A percentile compares a stretch with the other conserved stretches of the same genome.
Evolutionary conservation across 2,888 invertebrate species (phyloP).

Genomic region (Lottia scabra): DNA sequence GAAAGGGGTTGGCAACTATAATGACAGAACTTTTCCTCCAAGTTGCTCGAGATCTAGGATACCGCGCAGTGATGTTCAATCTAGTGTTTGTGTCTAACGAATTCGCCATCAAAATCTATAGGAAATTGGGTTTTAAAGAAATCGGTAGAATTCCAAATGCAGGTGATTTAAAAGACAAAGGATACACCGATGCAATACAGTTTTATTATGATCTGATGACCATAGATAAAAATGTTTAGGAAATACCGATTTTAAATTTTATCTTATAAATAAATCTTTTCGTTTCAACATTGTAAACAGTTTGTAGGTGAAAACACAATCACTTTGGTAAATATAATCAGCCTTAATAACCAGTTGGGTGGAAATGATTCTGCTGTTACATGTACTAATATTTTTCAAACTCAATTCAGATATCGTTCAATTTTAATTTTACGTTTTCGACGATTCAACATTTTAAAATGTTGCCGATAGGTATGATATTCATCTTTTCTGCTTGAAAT

Average conservation of each 20-base stretch:
- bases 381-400: too few species aligned
- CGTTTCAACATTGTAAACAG: too few species aligned
- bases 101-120: constrained; percentile 35
- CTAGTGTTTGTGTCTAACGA: constrained; percentile 43
- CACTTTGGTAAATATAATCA: too few species aligned
- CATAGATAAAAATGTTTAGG: constrained; percentile 12
- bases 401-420: too few species aligned
- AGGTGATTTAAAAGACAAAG: constrained; percentile 41
- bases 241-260: background rate
- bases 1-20: constrained; percentile 38
- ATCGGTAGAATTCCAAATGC: constrained; percentile 46
- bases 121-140: constrained; percentile 40
- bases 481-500: too few species aligned
- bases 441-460: too few species aligned
- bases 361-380: too few species aligned
- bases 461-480: too few species aligned
- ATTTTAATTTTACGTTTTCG: too few species aligned
- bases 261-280: too few species aligned
- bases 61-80: constrained; percentile 45
- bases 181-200: constrained; percentile 40
- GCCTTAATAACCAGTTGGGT: too few species aligned
- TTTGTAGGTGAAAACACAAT: too few species aligned
- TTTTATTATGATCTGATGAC: constrained; percentile 46
- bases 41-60: constrained; percentile 44
- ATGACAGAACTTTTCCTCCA: constrained; percentile 38